phyloP scores from a whole-genome alignment of 2,888 invertebrate genomes.

The Sepioteuthis lessoniana region DNA sequence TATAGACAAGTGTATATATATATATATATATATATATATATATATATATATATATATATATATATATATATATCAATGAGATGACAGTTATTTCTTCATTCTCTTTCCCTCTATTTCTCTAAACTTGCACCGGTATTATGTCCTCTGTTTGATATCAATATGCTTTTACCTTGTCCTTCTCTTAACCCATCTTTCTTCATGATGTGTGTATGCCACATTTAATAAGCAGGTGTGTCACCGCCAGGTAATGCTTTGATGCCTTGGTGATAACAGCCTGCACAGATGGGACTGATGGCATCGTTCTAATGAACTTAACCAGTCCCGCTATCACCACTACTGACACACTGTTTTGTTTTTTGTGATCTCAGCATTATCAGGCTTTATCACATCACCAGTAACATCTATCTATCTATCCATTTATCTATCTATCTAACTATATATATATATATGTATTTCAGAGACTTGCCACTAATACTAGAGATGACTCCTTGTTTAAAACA shows the following conservation, averaged over 20 bases:
- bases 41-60: too few relatives aligned
- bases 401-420: too few relatives aligned
- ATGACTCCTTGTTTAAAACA: too few relatives aligned
- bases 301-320: not conserved
- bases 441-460: too few relatives aligned
- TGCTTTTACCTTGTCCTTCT: not conserved
- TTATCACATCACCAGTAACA: not conserved
- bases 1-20: too few relatives aligned
- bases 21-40: too few relatives aligned
- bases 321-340: not conserved
- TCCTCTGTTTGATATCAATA: not conserved
- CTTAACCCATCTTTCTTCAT: not conserved
- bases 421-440: too few relatives aligned
- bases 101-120: too few relatives aligned
- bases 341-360: not conserved
- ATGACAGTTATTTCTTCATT: too few relatives aligned
- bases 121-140: too few relatives aligned
- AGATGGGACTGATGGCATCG: not conserved
- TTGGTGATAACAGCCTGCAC: not conserved
- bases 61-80: not conserved
- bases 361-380: not conserved
- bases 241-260: not conserved
- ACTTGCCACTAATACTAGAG: too few relatives aligned
- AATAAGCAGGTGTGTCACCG: not conserved
- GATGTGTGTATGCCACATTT: not conserved